These are phyloP conservation scores for Synanceia verrucosa DNA, from an alignment of 2,797 vertebrate genomes.

Conservation along the genomic window DNA sequence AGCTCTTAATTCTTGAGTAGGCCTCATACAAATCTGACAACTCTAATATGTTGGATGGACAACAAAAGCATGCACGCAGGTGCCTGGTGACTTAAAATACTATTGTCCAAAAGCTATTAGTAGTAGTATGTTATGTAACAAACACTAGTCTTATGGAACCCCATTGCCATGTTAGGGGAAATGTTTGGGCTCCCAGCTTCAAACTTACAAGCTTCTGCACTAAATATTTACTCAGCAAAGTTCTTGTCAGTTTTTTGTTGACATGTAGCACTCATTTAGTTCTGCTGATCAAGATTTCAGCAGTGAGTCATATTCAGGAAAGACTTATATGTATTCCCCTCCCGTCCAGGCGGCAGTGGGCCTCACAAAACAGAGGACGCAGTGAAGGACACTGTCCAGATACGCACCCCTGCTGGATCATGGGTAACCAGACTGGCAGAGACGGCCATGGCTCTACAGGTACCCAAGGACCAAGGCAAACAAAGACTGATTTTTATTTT, in stretches of 20 bases:
- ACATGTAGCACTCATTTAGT: not conserved
- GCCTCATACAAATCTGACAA: not conserved
- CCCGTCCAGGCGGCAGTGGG: constrained; percentile 24
- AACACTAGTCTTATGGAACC: not conserved
- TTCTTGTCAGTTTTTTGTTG: not conserved
- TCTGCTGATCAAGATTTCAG: constrained; percentile 17
- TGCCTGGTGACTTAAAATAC: too few relatives aligned
- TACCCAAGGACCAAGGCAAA: constrained; percentile 23
- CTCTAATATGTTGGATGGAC: not conserved
- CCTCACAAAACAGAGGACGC: constrained; percentile 26
- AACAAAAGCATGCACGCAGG: not conserved
- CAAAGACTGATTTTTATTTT: not conserved
- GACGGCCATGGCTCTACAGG: constrained; percentile 57
- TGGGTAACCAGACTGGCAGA: constrained; percentile 73
- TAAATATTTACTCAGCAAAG: not conserved
- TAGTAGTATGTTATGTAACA: not conserved
- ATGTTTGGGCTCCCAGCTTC: not conserved
- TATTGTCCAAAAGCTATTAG: not conserved
- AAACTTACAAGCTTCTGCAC: not conserved
- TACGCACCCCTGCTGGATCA: constrained; percentile 47
- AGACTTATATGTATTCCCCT: constrained; percentile 19
- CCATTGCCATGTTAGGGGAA: not conserved
- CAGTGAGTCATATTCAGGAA: constrained; percentile 22
- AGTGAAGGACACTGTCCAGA: constrained; percentile 43
- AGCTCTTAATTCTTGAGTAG: not conserved